phyloP scores from a whole-genome alignment of 2,888 invertebrate genomes.

The Diadegma fenestrale region DNA sequence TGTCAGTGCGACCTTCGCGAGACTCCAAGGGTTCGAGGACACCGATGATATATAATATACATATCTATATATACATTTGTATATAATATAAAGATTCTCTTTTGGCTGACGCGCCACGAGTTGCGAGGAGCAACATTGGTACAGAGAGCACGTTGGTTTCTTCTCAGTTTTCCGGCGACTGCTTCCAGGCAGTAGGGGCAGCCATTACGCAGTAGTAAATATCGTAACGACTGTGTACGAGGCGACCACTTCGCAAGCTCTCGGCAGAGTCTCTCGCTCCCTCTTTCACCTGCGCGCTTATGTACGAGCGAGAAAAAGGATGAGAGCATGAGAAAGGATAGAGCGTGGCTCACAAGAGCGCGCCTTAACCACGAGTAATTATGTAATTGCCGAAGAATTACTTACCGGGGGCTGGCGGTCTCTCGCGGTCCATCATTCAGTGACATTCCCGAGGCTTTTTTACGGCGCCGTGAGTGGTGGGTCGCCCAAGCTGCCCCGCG shows the following conservation, averaged over 20 bases:
- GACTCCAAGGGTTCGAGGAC: slow-evolving; percentile 61
- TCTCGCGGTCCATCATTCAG: slow-evolving; percentile 82
- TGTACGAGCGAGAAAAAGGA: neutral
- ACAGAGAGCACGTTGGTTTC: slow-evolving; percentile 69
- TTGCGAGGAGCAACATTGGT: slow-evolving; percentile 42
- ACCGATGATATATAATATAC: neutral
- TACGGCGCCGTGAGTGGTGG: slow-evolving; percentile 81
- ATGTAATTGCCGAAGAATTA: slow-evolving; percentile 84
- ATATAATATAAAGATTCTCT: slow-evolving; percentile 34
- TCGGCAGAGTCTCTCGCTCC: slow-evolving; percentile 28
- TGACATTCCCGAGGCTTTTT: slow-evolving; percentile 84
- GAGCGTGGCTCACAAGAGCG: slow-evolving; percentile 69
- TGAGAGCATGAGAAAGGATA: slow-evolving; percentile 11
- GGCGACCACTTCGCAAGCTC: slow-evolving; percentile 59
- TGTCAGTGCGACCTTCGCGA: slow-evolving; percentile 63
- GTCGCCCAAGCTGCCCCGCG: slow-evolving; percentile 73
- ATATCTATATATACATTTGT: neutral
- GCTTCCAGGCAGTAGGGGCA: slow-evolving; percentile 73
- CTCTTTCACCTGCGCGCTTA: slow-evolving; percentile 28
- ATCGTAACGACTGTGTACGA: slow-evolving; percentile 82
- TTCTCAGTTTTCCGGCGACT: slow-evolving; percentile 70
- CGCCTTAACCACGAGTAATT: slow-evolving; percentile 82
- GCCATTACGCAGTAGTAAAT: slow-evolving; percentile 84
- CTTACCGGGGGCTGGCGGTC: slow-evolving; percentile 78
- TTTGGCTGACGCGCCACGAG: slow-evolving; percentile 12